These are phyloP conservation scores for Eurystomus glaucurus DNA, from an alignment of 2,797 vertebrate species.

Conservation along the genomic window DNA sequence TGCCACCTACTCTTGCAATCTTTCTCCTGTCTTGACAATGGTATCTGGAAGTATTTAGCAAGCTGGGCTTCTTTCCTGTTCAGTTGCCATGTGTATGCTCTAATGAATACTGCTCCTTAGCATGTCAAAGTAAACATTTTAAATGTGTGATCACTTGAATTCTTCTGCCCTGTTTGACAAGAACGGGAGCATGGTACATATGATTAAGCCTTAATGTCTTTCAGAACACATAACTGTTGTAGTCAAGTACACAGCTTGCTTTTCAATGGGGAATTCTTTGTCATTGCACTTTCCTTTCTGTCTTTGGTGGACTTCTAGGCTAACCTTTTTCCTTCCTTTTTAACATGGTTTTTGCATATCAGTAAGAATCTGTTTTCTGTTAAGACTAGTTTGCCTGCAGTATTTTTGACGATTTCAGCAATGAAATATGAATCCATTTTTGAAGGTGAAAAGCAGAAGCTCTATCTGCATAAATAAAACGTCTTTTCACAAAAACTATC, in stretches of 20 bases:
- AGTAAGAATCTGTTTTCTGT: neutral
- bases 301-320: neutral
- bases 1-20: neutral
- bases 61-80: neutral
- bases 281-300: neutral
- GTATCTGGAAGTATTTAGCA: neutral
- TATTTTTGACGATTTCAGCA: neutral
- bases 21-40: neutral
- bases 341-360: neutral
- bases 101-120: neutral
- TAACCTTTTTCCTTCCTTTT: neutral
- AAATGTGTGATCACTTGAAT: neutral
- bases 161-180: neutral
- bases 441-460: neutral
- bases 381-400: neutral
- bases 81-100: neutral
- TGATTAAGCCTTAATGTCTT: neutral
- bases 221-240: neutral
- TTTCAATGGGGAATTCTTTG: neutral
- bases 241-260: neutral
- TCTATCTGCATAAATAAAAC: neutral
- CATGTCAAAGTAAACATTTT: neutral
- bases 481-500: neutral
- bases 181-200: neutral
- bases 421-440: neutral